phyloP scores from a whole-genome alignment of 2,888 invertebrate species.

The Apamea monoglypha region DNA sequence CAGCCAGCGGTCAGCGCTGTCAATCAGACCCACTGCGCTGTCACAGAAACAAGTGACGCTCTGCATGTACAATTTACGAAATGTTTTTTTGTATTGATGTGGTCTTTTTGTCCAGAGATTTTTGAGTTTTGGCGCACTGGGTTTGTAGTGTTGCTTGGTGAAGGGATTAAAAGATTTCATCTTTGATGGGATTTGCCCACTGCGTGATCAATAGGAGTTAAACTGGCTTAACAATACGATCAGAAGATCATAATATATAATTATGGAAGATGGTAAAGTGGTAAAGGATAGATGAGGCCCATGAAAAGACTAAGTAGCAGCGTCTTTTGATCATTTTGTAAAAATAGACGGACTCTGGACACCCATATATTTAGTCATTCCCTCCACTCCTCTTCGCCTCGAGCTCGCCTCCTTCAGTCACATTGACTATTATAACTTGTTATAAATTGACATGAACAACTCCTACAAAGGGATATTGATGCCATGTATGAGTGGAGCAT shows the following conservation, averaged over 20 bases:
- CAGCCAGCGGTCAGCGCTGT: slow-evolving; percentile 63
- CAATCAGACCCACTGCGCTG: slow-evolving; percentile 59
- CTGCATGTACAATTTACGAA: slow-evolving; percentile 64
- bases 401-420: not conserved
- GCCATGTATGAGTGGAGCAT: too few relatives aligned
- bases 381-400: not conserved
- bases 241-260: not conserved
- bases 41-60: slow-evolving; percentile 57
- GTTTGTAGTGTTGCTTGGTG: slow-evolving; percentile 10
- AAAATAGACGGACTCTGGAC: not conserved
- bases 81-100: slow-evolving; percentile 40
- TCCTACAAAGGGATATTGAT: too few relatives aligned
- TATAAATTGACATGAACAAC: not conserved
- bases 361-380: not conserved
- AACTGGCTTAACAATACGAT: too few relatives aligned
- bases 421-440: not conserved
- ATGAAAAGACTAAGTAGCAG: not conserved
- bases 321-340: not conserved
- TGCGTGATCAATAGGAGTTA: not conserved
- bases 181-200: not conserved
- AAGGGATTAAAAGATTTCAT: not conserved
- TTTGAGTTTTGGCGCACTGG: slow-evolving; percentile 26
- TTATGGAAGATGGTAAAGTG: not conserved
- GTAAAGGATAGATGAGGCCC: not conserved
- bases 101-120: slow-evolving; percentile 40